Evolutionary conservation across 2,113 vertebrate species (phyloP).

Genomic region (Meleagris gallopavo): DNA sequence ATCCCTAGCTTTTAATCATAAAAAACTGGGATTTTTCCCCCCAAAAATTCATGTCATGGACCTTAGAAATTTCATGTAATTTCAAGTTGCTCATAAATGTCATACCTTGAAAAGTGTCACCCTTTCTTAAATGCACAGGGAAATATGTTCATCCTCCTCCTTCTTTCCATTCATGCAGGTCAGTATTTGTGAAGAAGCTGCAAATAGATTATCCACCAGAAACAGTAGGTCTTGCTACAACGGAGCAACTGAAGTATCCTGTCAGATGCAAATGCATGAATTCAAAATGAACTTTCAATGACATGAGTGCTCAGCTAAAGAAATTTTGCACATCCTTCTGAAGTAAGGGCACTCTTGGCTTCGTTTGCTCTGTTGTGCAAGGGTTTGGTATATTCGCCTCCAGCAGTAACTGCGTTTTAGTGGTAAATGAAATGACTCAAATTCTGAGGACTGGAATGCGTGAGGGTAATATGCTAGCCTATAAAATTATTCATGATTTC

Average conservation of each 20-base stretch:
- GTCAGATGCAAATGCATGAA: background rate
- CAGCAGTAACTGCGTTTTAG: background rate
- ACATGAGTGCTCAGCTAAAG: background rate
- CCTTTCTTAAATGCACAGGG: background rate
- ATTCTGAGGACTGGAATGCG: background rate
- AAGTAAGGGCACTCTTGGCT: background rate
- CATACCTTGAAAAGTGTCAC: background rate
- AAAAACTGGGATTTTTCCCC: conserved; percentile 36
- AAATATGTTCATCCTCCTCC: background rate
- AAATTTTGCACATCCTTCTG: background rate
- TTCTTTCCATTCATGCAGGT: background rate
- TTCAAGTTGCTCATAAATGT: conserved; percentile 8
- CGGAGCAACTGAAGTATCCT: background rate
- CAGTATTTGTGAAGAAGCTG: background rate
- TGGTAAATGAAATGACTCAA: background rate
- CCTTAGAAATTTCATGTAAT: background rate
- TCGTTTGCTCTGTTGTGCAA: background rate
- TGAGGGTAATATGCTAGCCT: background rate
- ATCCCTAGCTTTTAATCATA: background rate
- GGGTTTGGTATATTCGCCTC: conserved; percentile 28
- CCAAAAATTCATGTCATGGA: background rate
- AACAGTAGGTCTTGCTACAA: background rate
- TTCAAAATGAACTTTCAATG: background rate
- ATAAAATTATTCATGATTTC: conserved; percentile 30
- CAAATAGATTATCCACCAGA: background rate